Percentiles rank a stretch among this genome's conserved stretches.
phyloP scores from a whole-genome alignment of 1,140 invertebrate species.

The Chironomus tepperi region DNA sequence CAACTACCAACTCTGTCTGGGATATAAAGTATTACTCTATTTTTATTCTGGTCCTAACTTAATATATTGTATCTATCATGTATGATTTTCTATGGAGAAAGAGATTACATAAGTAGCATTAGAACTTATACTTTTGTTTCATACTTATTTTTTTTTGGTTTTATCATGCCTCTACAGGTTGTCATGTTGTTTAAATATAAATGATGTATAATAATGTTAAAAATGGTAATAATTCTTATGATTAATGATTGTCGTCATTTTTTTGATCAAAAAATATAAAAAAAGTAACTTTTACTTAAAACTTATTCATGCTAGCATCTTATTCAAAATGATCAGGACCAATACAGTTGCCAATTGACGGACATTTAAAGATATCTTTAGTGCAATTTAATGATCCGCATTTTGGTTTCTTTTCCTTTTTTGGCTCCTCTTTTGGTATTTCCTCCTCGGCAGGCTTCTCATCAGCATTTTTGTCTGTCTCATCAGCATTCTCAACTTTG shows the following conservation, averaged over 20 bases:
- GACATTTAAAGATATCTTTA: constrained; percentile 10
- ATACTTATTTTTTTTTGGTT: constrained; percentile 9
- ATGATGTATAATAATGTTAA: constrained; percentile 9
- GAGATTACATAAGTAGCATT: constrained; percentile 11
- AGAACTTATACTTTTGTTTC: not conserved
- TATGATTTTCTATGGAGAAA: not conserved
- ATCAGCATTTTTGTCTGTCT: not conserved
- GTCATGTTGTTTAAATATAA: not conserved
- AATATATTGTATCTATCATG: not conserved
- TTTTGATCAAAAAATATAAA: too few species aligned
- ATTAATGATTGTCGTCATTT: not conserved
- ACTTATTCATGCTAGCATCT: not conserved
- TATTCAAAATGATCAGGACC: constrained; percentile 1
- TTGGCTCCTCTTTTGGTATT: not conserved
- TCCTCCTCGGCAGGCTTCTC: not conserved
- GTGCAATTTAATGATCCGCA: not conserved
- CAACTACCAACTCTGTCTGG: too few species aligned
- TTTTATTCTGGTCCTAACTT: too few species aligned
- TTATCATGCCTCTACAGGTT: constrained; percentile 21
- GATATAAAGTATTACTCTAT: too few species aligned
- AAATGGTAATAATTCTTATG: not conserved
- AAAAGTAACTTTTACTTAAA: too few species aligned
- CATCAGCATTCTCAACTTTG: not conserved
- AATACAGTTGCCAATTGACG: not conserved
- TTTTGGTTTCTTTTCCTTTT: not conserved